These are phyloP conservation scores for Labeo calbasu DNA, from an alignment of 2,797 vertebrate species.

Conservation along the genomic window DNA sequence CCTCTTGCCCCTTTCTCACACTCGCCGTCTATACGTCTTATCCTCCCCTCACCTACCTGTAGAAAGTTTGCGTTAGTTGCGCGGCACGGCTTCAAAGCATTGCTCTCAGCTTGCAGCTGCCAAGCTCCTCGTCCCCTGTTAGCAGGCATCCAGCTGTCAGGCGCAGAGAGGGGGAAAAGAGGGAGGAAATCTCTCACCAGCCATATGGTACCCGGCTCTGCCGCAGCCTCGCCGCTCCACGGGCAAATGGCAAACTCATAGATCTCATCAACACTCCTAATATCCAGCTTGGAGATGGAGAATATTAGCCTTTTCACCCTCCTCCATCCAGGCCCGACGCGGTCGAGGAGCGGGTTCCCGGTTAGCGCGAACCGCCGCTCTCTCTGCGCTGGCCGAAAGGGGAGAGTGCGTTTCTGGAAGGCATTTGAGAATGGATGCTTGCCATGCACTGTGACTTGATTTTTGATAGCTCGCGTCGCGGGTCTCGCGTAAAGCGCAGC, in stretches of 20 bases:
- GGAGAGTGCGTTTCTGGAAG: constrained; percentile 42
- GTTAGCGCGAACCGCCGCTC: constrained; percentile 40
- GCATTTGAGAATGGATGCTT: constrained; percentile 48
- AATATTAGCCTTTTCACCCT: constrained; percentile 73
- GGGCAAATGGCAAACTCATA: constrained; percentile 86
- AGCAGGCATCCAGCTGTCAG: constrained; percentile 87
- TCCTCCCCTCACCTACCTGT: constrained; percentile 83
- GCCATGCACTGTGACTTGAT: constrained; percentile 48
- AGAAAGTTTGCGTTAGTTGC: constrained; percentile 82
- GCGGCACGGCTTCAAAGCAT: constrained; percentile 83
- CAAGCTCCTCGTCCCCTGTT: constrained; percentile 87
- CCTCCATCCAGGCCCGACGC: constrained; percentile 57
- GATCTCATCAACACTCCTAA: constrained; percentile 83
- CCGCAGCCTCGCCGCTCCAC: constrained; percentile 80
- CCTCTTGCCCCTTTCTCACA: constrained; percentile 61
- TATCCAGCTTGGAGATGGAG: constrained; percentile 79
- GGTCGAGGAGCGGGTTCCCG: constrained; percentile 42
- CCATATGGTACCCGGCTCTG: constrained; percentile 92
- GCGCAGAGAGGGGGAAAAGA: constrained; percentile 82
- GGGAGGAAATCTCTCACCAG: constrained; percentile 90
- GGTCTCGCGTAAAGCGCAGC: constrained; percentile 46
- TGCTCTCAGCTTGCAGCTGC: constrained; percentile 90
- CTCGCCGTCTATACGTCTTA: constrained; percentile 68
- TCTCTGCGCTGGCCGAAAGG: constrained; percentile 40
- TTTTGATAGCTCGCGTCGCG: constrained; percentile 39